Percentiles rank a stretch among this genome's conserved stretches.
Conservation (phyloP, 2,797 vertebrate species). For the Hydrolagus colliei region DNA sequence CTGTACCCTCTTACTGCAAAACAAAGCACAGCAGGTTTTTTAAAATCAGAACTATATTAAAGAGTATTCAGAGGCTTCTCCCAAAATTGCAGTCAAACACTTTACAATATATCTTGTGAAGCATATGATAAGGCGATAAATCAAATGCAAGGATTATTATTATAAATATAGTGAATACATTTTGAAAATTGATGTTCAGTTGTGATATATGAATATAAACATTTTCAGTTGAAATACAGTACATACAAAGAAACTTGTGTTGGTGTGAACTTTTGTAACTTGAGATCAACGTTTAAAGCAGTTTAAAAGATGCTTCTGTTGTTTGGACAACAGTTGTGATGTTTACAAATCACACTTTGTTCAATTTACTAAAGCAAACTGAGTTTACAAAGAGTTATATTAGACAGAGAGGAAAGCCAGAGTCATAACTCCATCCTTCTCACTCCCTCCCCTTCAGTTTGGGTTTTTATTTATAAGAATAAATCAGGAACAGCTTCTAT, state of each 20-base stretch:
- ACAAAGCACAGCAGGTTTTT: too few relatives aligned
- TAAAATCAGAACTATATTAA: not conserved
- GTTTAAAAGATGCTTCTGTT: not conserved
- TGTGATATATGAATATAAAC: not conserved
- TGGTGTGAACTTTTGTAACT: not conserved
- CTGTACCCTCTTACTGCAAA: not conserved
- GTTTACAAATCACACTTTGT: conserved; percentile 9
- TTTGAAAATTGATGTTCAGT: not conserved
- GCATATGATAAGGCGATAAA: too few relatives aligned
- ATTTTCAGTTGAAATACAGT: not conserved
- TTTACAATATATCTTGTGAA: too few relatives aligned
- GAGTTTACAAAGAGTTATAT: not conserved
- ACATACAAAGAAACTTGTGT: not conserved
- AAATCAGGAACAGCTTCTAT: not conserved
- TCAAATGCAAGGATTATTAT: too few relatives aligned
- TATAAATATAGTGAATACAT: too few relatives aligned
- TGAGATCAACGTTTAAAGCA: not conserved
- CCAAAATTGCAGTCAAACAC: too few relatives aligned
- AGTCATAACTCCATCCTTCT: not conserved
- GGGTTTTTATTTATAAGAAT: not conserved
- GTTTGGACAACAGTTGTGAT: not conserved
- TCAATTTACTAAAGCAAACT: not conserved
- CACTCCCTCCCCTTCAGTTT: not conserved
- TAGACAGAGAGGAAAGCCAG: not conserved
- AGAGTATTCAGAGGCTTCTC: not conserved